Evolutionary conservation across 2,113 vertebrate genomes (phyloP).

Genomic region (Percina caprodes): DNA sequence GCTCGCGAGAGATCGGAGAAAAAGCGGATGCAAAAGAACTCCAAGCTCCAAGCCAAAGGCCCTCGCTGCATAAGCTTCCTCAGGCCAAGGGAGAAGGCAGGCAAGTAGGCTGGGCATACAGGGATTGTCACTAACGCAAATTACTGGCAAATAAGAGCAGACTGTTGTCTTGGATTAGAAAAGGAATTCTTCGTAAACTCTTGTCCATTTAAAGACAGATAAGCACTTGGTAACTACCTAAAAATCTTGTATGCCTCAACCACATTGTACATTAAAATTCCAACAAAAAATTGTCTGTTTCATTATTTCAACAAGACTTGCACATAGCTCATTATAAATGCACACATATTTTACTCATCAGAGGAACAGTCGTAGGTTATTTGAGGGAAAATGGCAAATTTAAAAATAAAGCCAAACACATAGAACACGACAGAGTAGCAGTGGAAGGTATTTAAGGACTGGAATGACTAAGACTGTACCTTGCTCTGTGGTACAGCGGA

Average conservation of each 20-base stretch:
- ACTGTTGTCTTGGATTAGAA: background rate
- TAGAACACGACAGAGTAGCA: no score
- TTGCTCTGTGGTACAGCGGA: no score
- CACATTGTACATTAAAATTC: background rate
- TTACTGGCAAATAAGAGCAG: background rate
- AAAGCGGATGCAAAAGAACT: background rate
- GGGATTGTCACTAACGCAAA: background rate
- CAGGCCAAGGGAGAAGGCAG: background rate
- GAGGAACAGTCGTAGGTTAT: no score
- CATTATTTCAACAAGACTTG: background rate
- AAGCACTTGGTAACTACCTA: no score
- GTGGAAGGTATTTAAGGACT: no score
- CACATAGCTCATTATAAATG: background rate
- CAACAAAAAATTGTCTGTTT: background rate
- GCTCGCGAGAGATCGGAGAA: background rate
- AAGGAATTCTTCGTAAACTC: background rate
- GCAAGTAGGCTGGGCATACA: background rate
- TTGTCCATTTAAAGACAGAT: background rate
- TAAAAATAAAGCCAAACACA: no score
- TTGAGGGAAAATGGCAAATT: no score
- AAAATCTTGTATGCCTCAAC: background rate
- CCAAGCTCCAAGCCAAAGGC: background rate
- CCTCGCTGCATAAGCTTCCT: background rate
- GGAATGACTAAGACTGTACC: rapidly evolving
- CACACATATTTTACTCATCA: no score